A percentile compares a stretch with the other conserved stretches of the same genome.
phyloP scores from a whole-genome alignment of 2,888 invertebrate genomes.

The Deilephila elpenor region DNA sequence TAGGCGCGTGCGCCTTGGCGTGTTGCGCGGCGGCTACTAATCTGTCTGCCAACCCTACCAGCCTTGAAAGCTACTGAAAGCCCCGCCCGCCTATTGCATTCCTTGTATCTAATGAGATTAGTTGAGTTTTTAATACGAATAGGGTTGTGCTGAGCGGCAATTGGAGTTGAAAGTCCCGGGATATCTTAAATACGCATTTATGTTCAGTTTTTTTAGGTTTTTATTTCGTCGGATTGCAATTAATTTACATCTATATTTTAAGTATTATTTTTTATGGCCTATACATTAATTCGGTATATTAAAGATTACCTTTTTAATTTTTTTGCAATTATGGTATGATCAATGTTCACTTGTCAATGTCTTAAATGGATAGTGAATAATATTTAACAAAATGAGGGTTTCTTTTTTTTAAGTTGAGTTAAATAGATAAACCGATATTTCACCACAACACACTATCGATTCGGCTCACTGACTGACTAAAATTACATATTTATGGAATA shows the following conservation, averaged over 20 bases:
- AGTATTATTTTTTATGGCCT: no score
- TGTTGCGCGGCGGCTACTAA: conserved; percentile 70
- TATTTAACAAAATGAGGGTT: no score
- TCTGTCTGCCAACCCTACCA: conserved; percentile 52
- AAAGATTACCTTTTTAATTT: no score
- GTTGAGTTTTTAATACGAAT: conserved; percentile 34
- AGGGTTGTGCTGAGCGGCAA: neutral
- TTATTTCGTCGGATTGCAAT: neutral
- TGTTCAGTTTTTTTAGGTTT: neutral
- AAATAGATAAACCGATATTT: neutral
- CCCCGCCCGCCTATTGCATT: conserved; percentile 57
- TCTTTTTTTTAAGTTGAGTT: no score
- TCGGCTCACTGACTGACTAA: neutral
- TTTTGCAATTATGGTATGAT: no score
- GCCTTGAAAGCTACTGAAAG: conserved; percentile 79
- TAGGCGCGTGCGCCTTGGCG: conserved; percentile 72
- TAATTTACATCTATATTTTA: no score
- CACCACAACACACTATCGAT: neutral
- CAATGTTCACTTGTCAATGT: no score
- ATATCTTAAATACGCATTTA: neutral
- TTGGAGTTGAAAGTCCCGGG: neutral
- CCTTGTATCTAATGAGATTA: conserved; percentile 44
- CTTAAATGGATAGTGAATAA: no score
- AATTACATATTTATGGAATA: conserved; percentile 6
- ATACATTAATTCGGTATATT: no score